Conservation (phyloP, 2,888 invertebrate genomes). For the Augiades crinisus region DNA sequence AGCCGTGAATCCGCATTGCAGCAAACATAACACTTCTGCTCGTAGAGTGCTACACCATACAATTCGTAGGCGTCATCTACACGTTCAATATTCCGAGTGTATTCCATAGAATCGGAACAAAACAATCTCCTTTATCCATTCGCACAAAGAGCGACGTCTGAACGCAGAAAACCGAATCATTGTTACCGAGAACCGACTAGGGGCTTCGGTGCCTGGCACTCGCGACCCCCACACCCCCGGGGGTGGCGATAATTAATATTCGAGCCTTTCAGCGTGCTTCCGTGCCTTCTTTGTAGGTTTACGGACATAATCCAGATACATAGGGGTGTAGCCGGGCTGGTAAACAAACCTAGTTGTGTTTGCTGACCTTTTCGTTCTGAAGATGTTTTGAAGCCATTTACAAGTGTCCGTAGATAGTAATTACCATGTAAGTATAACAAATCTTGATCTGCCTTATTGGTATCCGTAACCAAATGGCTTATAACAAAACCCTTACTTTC, state of each 20-base stretch:
- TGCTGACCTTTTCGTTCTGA: neutral
- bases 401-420: no score
- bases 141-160: conserved; percentile 18
- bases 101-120: no score
- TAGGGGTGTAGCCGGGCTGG: neutral
- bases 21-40: no score
- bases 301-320: conserved; percentile 29
- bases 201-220: conserved; percentile 64
- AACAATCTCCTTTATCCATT: conserved; percentile 4
- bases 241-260: conserved; percentile 60
- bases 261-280: conserved; percentile 41
- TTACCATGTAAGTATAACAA: no score
- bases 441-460: no score
- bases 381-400: neutral
- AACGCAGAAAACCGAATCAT: conserved; percentile 7
- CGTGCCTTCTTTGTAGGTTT: conserved; percentile 42
- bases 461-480: no score
- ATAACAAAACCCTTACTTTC: no score
- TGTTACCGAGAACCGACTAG: conserved; percentile 32
- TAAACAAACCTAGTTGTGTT: neutral
- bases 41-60: no score
- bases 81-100: no score
- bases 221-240: conserved; percentile 23
- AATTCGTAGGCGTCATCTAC: no score
- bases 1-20: no score